These are phyloP conservation scores for Enhydra lutris DNA, from an alignment of 2,113 vertebrate genomes.

Conservation along the genomic window DNA sequence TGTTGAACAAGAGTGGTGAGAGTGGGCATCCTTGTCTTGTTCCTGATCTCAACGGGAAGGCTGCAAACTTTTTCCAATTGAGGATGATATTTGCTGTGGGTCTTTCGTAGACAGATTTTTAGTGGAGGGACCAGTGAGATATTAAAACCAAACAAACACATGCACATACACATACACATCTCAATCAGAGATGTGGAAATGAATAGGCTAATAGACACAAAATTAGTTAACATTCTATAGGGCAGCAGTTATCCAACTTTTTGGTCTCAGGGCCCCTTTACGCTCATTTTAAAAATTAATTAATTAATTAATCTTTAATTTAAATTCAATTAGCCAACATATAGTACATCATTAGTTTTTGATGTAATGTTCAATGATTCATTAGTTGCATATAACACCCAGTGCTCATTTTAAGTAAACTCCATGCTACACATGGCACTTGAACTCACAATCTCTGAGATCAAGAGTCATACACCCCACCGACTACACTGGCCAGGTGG, in stretches of 20 bases:
- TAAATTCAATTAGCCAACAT: too few relatives aligned
- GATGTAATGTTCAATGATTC: too few relatives aligned
- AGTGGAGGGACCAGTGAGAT: not conserved
- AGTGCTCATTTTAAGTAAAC: not conserved
- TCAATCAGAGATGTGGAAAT: not conserved
- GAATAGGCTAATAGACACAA: not conserved
- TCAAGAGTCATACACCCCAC: not conserved
- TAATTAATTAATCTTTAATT: too few relatives aligned
- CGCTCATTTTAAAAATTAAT: not conserved
- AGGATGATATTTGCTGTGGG: too few relatives aligned
- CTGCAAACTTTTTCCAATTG: too few relatives aligned
- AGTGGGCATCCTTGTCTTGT: too few relatives aligned
- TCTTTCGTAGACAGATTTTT: too few relatives aligned
- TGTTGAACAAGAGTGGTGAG: too few relatives aligned
- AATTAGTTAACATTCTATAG: not conserved
- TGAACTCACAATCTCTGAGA: not conserved
- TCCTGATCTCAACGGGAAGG: too few relatives aligned
- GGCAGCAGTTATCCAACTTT: not conserved
- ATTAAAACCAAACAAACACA: not conserved
- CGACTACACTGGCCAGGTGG: not conserved
- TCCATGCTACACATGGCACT: not conserved
- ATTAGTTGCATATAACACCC: too few relatives aligned
- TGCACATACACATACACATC: not conserved
- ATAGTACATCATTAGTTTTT: too few relatives aligned
- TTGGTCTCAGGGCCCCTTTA: not conserved